Base-by-base conservation (phyloP, 2,113 vertebrate species). In the Elaphurus davidianus region DNA sequence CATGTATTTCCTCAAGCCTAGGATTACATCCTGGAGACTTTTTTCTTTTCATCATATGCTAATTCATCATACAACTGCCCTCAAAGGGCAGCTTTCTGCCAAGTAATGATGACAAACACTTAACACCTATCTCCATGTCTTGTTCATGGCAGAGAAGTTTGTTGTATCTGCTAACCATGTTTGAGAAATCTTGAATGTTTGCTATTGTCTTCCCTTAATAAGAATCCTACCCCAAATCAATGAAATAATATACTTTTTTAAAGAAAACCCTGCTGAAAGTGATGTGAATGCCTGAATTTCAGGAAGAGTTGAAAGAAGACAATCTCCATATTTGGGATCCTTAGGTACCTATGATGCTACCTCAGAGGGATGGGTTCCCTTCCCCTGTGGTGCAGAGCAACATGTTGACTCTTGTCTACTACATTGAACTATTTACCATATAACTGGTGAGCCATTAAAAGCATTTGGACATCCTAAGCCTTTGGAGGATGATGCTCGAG, bases 61-160 rank as follows among this genome's bases (percentile, higher is more conserved):
- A 12, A 45, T 90, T 91, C 52, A 23, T 87, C 15, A 15, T 30
- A 86, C 21, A 45, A 6, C 9, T n/a, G 47, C 23, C 33, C 30
- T 84, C 25, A 8, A 27, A 91, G 55, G 52, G 21, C 64, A 93
- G 36, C 62, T 95, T 89, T 78, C 87, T 92, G 12, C 59, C 43
- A 52, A 9, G 17, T 19, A 5, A 16, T 50, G 74, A 16, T 60
- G 45, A 85, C 15, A 50, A 43, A 23, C 19, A 27, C 36, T 76
- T 83, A 91, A 21, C 36, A 71, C 50, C 36, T n/a, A 25, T 67
- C 19, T 89, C 71, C 33, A 2, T n/a, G 9, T 76, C 50, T 90
- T 76, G 2, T 6, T 28, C 2, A 28, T 27, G 33, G 17, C 33
- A 64, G 71, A 90, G 82, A 64, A 40, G 6, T 78, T 9, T 94